Percentiles rank a stretch among this genome's conserved stretches.
phyloP scores from a whole-genome alignment of 2,113 vertebrate genomes.

The Pardalotus punctatus region DNA sequence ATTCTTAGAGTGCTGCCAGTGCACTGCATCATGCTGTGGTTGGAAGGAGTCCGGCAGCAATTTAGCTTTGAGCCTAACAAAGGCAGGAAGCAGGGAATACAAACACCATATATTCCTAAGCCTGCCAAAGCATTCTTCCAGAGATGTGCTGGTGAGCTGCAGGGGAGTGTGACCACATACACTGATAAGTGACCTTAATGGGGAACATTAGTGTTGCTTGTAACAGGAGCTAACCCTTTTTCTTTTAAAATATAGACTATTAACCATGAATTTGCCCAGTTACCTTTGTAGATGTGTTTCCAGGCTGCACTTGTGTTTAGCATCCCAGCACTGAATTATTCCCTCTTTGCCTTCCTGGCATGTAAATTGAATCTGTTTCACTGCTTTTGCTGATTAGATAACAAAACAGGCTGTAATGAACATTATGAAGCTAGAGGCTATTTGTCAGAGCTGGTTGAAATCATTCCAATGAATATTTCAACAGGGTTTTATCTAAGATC shows the following conservation, averaged over 20 bases:
- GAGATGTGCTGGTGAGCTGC: not conserved
- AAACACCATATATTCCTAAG: not conserved
- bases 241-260: not conserved
- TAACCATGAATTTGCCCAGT: not conserved
- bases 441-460: not conserved
- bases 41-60: not conserved
- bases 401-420: not conserved
- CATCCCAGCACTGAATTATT: not conserved
- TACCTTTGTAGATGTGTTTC: not conserved
- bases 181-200: not conserved
- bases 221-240: not conserved
- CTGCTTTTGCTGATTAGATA: slow-evolving; percentile 16
- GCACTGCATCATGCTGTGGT: not conserved
- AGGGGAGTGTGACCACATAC: not conserved
- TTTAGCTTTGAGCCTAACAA: slow-evolving; percentile 7
- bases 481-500: not conserved
- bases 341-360: not conserved
- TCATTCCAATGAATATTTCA: slow-evolving; percentile 38
- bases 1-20: not conserved
- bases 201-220: not conserved
- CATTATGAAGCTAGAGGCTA: not conserved
- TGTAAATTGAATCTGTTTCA: not conserved
- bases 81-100: not conserved
- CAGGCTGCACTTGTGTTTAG: not conserved
- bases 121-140: not conserved